phyloP scores from a whole-genome alignment of 2,888 invertebrate genomes.

The Ashinkailepas kermadecensis region DNA sequence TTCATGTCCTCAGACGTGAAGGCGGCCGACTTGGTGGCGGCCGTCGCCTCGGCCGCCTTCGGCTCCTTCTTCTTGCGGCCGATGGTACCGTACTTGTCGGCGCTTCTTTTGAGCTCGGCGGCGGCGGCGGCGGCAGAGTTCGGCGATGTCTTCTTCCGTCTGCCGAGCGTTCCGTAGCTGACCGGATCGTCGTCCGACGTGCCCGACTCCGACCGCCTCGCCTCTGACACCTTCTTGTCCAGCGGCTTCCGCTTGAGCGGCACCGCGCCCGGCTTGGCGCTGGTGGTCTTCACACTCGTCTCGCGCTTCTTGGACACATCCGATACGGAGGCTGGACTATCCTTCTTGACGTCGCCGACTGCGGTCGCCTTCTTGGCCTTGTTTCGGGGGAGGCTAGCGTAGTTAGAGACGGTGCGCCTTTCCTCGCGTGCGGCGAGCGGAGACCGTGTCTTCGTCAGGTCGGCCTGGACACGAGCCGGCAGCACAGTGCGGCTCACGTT shows the following conservation, averaged over 20 bases:
- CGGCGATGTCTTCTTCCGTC: slow-evolving; percentile 28
- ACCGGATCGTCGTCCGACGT: slow-evolving; percentile 23
- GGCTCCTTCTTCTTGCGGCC: slow-evolving; percentile 26
- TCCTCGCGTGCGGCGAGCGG: slow-evolving; percentile 24
- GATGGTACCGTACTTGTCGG: slow-evolving; percentile 19
- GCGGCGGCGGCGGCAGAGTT: not conserved
- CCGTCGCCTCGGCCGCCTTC: slow-evolving; percentile 27
- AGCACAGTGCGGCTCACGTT: not conserved
- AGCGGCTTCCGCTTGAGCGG: no score
- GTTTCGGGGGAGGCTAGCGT: slow-evolving; percentile 68
- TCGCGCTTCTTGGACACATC: not conserved
- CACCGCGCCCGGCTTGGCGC: not conserved
- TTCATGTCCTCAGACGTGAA: slow-evolving; percentile 29
- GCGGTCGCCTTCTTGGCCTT: slow-evolving; percentile 38
- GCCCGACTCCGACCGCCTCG: slow-evolving; percentile 21
- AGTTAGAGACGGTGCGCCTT: slow-evolving; percentile 54
- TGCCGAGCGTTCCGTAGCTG: slow-evolving; percentile 22
- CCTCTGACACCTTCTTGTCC: not conserved
- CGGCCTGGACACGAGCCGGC: not conserved
- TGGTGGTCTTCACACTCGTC: not conserved
- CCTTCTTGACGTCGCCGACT: not conserved
- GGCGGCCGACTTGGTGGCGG: slow-evolving; percentile 25
- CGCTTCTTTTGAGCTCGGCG: slow-evolving; percentile 21
- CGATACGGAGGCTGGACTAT: not conserved
- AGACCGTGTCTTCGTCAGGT: not conserved